Base-by-base conservation (phyloP, 1,140 invertebrate genomes). In the Chelonus insularis region DNA sequence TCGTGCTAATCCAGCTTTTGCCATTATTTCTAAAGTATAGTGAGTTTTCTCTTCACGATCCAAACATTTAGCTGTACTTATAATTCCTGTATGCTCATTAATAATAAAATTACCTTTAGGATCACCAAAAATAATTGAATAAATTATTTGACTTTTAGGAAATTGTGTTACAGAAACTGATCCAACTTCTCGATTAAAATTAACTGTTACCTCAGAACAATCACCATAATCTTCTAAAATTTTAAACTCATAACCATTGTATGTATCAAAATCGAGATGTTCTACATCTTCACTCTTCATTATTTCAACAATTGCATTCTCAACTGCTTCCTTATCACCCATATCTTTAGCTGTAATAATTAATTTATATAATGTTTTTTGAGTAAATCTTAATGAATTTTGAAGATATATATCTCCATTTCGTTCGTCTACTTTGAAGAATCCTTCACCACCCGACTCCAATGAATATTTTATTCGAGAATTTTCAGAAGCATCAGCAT, bases 121-220 rank as follows among this genome's bases (percentile, higher is more conserved):
- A 77, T 96, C 93, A 4, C 96, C 96, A 68, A 86, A 88, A 39
- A 93, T 82, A 56, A 98, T 96, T 1, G 87, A 85, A 79, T 95
- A 98, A 5, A 81, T 85, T 6, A 92, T 83, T 36, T 79, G 73
- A 3, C 77, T 80, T 61, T 75, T 83, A 32, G 74, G 75, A 56
- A 71, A 73, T 50, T 76, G 83, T 68, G 75, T 79, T 6, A 94
- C 85, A 64, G 82, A 85, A 1, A 97, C 89, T 62, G 85, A 85
- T 0, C 94, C 94, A 6, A 96, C 88, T 72, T 89, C 86, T 43
- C 89, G 79, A 4, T 85, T 85, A 37, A 86, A 77, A 5, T 82
- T 78, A 4, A 84, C 71, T 50, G 83, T 82, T 41, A 78, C 76
- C 54, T 83, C 83, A 11, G 82, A 84, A 50, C 82, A 82, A 41